Conservation (phyloP, 2,797 vertebrate species). For the Champsocephalus gunnari region DNA sequence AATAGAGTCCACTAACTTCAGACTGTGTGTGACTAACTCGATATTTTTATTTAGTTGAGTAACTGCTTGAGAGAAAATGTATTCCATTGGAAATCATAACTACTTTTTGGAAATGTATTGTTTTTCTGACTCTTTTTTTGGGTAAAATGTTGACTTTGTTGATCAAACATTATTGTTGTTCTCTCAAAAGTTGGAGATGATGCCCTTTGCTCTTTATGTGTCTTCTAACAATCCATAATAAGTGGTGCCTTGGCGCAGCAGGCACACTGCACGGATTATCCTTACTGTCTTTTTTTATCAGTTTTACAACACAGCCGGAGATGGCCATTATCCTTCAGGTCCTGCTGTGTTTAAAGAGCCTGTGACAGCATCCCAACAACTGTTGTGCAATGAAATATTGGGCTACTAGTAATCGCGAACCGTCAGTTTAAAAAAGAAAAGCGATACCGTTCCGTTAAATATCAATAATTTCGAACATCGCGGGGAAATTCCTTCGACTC, state of each 20-base stretch:
- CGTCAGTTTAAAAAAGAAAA: too few species aligned
- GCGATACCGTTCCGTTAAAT: too few species aligned
- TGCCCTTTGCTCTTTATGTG: conserved; percentile 2
- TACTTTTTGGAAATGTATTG: conserved; percentile 3
- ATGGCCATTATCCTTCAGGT: conserved; percentile 44
- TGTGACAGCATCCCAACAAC: too few species aligned
- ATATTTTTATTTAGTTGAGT: conserved; percentile 37
- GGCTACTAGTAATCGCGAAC: too few species aligned
- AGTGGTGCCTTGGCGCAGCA: conserved; percentile 47
- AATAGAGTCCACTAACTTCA: conserved; percentile 31
- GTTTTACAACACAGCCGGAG: conserved; percentile 56
- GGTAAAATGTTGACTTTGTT: conserved; percentile 18
- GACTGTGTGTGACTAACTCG: conserved; percentile 9
- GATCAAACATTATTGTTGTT: conserved; percentile 25
- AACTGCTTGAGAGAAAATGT: conserved; percentile 22
- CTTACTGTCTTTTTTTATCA: conserved; percentile 46
- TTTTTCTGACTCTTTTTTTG: conserved; percentile 34
- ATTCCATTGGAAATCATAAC: conserved; percentile 30
- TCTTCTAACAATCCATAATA: conserved; percentile 58
- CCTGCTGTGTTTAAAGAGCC: conserved; percentile 49
- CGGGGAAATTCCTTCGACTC: too few species aligned
- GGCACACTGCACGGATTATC: conserved; percentile 50
- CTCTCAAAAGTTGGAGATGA: conserved; percentile 12
- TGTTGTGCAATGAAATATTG: too few species aligned
- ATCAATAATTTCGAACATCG: too few species aligned